Conservation (phyloP, 2,797 vertebrate species). For the Catamblyrhynchus diadema region DNA sequence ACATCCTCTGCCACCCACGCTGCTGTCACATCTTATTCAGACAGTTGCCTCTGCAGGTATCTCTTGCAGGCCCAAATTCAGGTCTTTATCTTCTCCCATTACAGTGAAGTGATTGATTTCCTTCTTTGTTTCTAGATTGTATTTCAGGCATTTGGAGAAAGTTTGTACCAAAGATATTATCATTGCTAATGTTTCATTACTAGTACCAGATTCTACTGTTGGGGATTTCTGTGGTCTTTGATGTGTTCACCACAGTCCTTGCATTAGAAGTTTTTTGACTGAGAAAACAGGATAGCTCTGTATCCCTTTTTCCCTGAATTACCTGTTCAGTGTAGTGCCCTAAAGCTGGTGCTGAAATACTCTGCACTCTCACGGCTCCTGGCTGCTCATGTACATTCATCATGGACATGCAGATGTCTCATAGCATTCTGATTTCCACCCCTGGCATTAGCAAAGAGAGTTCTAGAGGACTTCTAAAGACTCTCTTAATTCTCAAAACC, state of each 20-base stretch:
- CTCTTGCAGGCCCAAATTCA: background rate
- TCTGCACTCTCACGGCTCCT: background rate
- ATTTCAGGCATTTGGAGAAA: background rate
- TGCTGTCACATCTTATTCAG: background rate
- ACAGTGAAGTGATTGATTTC: background rate
- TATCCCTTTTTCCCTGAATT: background rate
- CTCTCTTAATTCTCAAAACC: background rate
- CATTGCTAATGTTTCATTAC: background rate
- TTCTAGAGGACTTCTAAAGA: background rate
- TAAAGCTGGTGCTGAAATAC: background rate
- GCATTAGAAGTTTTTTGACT: background rate
- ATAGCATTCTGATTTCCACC: background rate
- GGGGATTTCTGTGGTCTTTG: background rate
- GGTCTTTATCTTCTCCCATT: background rate
- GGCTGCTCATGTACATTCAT: background rate
- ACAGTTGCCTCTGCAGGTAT: background rate
- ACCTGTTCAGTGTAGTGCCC: background rate
- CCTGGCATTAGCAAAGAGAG: background rate
- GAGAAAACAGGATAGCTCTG: background rate
- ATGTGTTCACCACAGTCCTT: background rate
- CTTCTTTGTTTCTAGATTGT: background rate
- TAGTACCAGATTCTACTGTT: background rate
- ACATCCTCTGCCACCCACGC: background rate
- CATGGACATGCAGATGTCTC: background rate
- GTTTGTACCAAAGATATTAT: background rate